These are phyloP conservation scores for Alexandromys fortis DNA, from an alignment of 2,113 vertebrate genomes.

Conservation along the genomic window DNA sequence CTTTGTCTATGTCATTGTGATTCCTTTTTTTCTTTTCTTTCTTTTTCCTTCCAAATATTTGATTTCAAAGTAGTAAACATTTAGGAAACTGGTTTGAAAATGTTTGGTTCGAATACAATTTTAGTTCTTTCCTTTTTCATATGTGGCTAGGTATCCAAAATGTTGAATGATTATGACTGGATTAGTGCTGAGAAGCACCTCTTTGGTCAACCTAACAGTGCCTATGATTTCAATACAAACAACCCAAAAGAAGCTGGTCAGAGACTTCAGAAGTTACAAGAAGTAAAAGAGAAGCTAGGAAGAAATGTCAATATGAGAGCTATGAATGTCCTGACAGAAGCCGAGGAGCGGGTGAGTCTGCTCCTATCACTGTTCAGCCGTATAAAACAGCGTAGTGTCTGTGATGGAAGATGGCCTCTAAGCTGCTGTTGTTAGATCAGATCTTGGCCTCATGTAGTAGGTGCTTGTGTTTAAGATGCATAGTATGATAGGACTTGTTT, in stretches of 20 bases:
- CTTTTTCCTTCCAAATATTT: background rate
- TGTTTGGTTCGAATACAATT: background rate
- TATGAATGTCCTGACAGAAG: slow-evolving; percentile 92
- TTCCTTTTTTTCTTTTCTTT: background rate
- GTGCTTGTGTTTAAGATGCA: slow-evolving; percentile 15
- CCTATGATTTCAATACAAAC: slow-evolving; percentile 94
- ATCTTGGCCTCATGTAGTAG: background rate
- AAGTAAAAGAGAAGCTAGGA: slow-evolving; percentile 89
- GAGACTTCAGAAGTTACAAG: slow-evolving; percentile 91
- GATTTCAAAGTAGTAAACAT: slow-evolving; percentile 34
- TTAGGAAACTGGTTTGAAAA: slow-evolving; percentile 21
- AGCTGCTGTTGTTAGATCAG: background rate
- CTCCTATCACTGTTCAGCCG: fast-evolving
- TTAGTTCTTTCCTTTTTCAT: background rate
- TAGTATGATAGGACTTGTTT: background rate
- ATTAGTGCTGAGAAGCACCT: slow-evolving; percentile 92
- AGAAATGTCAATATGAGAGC: slow-evolving; percentile 93
- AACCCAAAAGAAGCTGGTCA: slow-evolving; percentile 90
- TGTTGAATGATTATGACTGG: slow-evolving; percentile 96
- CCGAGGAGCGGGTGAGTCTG: slow-evolving; percentile 91
- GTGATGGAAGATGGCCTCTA: background rate
- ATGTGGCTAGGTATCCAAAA: slow-evolving; percentile 89
- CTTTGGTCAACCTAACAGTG: slow-evolving; percentile 93
- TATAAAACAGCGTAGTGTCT: no score
- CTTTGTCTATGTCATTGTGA: background rate